Evolutionary conservation across 2,888 invertebrate genomes (phyloP).

Genomic region (Thyatira batis): DNA sequence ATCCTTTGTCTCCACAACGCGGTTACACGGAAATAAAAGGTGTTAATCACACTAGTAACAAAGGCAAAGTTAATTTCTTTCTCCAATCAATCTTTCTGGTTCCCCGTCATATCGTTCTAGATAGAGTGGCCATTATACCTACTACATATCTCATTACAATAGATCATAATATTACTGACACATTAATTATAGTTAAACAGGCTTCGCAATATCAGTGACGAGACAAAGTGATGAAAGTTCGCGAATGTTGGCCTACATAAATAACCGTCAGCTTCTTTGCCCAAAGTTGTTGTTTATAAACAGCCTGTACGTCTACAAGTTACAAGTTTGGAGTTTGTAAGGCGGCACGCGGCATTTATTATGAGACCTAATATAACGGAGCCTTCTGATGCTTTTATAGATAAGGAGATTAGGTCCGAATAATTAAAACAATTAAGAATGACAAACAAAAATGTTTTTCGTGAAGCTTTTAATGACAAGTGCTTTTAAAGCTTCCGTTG

Average conservation of each 20-base stretch:
- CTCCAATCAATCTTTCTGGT: neutral
- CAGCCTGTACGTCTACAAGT: neutral
- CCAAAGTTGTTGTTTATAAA: slow-evolving; percentile 3
- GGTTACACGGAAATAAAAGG: neutral
- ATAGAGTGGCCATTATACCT: neutral
- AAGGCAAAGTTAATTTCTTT: neutral
- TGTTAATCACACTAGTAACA: neutral
- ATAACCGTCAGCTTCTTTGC: slow-evolving; percentile 2
- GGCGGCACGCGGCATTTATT: neutral
- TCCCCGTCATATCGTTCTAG: neutral
- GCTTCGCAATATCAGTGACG: neutral
- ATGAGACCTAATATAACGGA: neutral
- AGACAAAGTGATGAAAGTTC: neutral
- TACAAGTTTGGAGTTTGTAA: neutral
- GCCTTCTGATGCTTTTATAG: neutral
- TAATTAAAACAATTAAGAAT: slow-evolving; percentile 1
- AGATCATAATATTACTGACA: neutral
- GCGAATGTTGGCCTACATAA: slow-evolving; percentile 2
- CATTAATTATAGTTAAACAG: neutral
- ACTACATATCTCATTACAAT: neutral
- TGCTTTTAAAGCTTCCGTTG: neutral
- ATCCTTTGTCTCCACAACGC: neutral
- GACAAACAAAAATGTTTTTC: neutral
- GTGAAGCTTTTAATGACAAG: neutral
- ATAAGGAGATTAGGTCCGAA: neutral